These are phyloP conservation scores for Lordiphosa clarofinis DNA, from an alignment of 1,140 invertebrate genomes.

Conservation along the genomic window DNA sequence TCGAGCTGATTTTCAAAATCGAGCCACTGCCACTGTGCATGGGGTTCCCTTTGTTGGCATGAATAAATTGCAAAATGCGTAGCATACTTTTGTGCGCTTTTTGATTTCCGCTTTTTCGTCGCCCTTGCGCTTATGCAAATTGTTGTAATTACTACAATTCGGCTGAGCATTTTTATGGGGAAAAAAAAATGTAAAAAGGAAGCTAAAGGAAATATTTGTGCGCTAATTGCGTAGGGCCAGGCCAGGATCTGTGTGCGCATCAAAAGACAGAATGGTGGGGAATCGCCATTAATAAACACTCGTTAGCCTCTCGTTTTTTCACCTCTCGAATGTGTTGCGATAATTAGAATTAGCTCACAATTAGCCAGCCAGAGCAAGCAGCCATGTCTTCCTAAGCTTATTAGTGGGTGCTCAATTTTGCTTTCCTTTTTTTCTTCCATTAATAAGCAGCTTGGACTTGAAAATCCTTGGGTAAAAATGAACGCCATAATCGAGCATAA, in stretches of 20 bases:
- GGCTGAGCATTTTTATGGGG: conserved; percentile 73
- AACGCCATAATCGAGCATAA: conserved; percentile 29
- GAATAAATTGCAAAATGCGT: conserved; percentile 75
- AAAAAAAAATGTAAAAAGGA: conserved; percentile 30
- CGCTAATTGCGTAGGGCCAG: conserved; percentile 60
- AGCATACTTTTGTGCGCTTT: conserved; percentile 74
- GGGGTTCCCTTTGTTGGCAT: conserved; percentile 27
- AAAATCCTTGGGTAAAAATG: conserved; percentile 50
- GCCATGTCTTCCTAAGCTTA: conserved; percentile 49
- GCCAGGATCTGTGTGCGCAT: conserved; percentile 53
- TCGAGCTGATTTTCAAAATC: no score
- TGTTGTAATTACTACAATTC: conserved; percentile 77
- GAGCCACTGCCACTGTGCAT: not conserved
- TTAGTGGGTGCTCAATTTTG: conserved; percentile 57
- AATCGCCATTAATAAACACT: conserved; percentile 75
- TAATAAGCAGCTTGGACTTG: conserved; percentile 71
- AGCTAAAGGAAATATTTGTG: conserved; percentile 67
- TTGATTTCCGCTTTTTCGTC: conserved; percentile 57
- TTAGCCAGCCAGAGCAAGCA: conserved; percentile 32
- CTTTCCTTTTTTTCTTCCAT: conserved; percentile 25
- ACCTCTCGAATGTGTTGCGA: conserved; percentile 60
- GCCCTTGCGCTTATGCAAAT: conserved; percentile 62
- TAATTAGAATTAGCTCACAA: conserved; percentile 75
- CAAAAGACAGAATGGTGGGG: conserved; percentile 53
- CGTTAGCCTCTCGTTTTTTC: conserved; percentile 44